Conservation (phyloP, 2,888 invertebrate species). For the Limnephilus auricula region DNA sequence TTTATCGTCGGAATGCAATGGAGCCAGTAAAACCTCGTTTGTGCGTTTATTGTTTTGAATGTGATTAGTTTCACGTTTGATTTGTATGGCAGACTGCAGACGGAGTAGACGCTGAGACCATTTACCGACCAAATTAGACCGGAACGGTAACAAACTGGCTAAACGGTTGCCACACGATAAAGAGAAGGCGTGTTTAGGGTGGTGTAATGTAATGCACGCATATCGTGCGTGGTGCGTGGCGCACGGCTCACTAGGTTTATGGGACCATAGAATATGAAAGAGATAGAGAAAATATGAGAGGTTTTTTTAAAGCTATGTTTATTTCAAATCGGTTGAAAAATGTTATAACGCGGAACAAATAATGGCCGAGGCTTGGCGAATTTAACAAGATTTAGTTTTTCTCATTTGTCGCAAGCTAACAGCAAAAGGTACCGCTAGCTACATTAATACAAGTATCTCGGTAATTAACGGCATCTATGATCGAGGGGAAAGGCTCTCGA, state of each 20-base stretch:
- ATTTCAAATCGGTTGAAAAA: not conserved
- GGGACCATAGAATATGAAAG: not conserved
- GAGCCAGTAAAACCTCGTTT: not conserved
- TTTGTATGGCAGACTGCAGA: not conserved
- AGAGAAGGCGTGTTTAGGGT: not conserved
- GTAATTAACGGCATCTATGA: too few relatives aligned
- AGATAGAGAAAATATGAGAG: not conserved
- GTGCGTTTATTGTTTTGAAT: not conserved
- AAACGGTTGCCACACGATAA: not conserved
- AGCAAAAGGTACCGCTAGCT: too few relatives aligned
- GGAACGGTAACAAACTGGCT: slow-evolving; percentile 2
- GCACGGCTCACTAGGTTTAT: not conserved
- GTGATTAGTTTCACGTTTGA: not conserved
- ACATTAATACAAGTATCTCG: too few relatives aligned
- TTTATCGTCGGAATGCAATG: not conserved
- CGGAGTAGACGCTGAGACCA: not conserved
- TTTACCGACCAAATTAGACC: not conserved
- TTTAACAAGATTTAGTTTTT: too few relatives aligned
- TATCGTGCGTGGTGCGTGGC: not conserved
- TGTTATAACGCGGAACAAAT: too few relatives aligned
- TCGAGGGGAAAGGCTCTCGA: too few relatives aligned
- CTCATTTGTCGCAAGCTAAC: too few relatives aligned
- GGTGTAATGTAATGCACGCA: not conserved
- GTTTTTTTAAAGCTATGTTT: not conserved
- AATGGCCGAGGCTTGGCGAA: too few relatives aligned